A percentile compares a stretch with the other conserved stretches of the same genome.
Evolutionary conservation across 1,140 invertebrate species (phyloP).

Genomic region (Penaeus chinensis): DNA sequence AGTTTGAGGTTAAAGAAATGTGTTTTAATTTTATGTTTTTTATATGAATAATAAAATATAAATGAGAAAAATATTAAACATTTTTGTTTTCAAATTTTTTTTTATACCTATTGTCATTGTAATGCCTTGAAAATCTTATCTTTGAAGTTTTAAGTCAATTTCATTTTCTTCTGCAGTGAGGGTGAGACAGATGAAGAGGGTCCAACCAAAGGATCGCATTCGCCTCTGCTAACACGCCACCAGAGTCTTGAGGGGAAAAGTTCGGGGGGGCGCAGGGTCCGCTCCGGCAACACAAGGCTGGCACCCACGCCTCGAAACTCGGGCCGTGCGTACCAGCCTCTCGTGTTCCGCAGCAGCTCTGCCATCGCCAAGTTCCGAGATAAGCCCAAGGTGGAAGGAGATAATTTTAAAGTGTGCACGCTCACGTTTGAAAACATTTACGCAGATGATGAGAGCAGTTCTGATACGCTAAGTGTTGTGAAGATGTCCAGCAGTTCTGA

Average conservation of each 20-base stretch:
- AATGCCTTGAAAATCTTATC: neutral
- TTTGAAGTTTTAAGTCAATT: neutral
- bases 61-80: too few species aligned
- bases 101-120: neutral
- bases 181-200: constrained; percentile 56
- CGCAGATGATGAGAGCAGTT: constrained; percentile 57
- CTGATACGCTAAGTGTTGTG: constrained; percentile 51
- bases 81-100: neutral
- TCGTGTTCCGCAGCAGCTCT: constrained; percentile 59
- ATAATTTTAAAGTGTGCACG: constrained; percentile 41
- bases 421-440: constrained; percentile 57
- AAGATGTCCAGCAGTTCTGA: constrained; percentile 57
- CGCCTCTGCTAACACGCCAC: constrained; percentile 48
- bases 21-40: too few species aligned
- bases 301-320: constrained; percentile 39
- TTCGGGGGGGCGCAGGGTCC: constrained; percentile 31
- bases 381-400: constrained; percentile 18
- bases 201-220: constrained; percentile 50
- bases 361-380: constrained; percentile 47
- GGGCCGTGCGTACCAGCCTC: constrained; percentile 51
- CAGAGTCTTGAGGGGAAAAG: constrained; percentile 55
- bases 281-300: constrained; percentile 36
- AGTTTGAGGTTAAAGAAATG: too few species aligned
- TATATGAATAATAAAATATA: too few species aligned
- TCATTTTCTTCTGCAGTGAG: constrained; percentile 3